Evolutionary conservation across 2,888 invertebrate species (phyloP).

Genomic region (Rhamphomyia laevipes): DNA sequence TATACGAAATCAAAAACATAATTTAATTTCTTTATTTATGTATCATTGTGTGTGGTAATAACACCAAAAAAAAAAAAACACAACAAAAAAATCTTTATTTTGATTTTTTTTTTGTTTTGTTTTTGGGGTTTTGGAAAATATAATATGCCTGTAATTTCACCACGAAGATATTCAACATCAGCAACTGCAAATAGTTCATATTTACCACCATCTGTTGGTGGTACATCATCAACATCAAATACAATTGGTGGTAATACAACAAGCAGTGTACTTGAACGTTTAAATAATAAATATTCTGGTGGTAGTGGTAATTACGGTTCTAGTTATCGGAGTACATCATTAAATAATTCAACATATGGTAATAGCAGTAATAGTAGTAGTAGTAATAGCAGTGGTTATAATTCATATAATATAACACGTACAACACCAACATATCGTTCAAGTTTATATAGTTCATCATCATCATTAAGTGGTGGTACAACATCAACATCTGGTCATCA

Average conservation of each 20-base stretch:
- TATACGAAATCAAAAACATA: too few species aligned
- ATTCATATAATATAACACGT: slow-evolving; percentile 5
- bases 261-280: too few species aligned
- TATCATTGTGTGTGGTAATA: too few species aligned
- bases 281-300: too few species aligned
- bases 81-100: too few species aligned
- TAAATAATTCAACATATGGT: slow-evolving; percentile 18
- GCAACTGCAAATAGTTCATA: slow-evolving; percentile 35
- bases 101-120: too few species aligned
- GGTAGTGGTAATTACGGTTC: slow-evolving; percentile 5
- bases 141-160: slow-evolving; percentile 41
- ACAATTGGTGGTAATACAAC: slow-evolving; percentile 7
- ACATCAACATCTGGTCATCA: background rate
- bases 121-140: slow-evolving; percentile 11
- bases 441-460: slow-evolving; percentile 23
- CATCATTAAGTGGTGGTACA: slow-evolving; percentile 18
- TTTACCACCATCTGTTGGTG: slow-evolving; percentile 32
- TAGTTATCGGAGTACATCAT: slow-evolving; percentile 22
- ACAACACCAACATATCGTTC: slow-evolving; percentile 26
- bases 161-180: slow-evolving; percentile 36
- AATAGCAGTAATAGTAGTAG: background rate
- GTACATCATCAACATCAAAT: slow-evolving; percentile 18
- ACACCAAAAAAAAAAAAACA: too few species aligned
- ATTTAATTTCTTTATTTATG: too few species aligned
- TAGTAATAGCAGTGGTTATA: background rate